Percentiles rank a stretch among this genome's conserved stretches.
phyloP scores from a whole-genome alignment of 2,797 vertebrate species.

The Perodicticus potto region DNA sequence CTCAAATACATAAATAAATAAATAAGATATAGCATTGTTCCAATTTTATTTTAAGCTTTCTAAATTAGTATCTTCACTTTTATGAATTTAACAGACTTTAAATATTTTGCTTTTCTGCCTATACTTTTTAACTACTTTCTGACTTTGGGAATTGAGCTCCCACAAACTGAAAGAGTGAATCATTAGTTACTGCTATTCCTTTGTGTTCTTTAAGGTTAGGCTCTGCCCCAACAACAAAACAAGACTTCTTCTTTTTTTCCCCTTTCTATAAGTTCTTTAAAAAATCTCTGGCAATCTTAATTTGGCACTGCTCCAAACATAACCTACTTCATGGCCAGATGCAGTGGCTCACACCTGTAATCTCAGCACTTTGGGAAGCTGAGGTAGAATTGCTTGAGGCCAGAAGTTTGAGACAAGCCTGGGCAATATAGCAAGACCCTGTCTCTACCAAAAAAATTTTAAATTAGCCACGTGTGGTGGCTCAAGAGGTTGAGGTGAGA shows the following conservation, averaged over 20 bases:
- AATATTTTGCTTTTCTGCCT: slow-evolving; percentile 1
- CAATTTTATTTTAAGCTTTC: slow-evolving; percentile 41
- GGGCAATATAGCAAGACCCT: not conserved
- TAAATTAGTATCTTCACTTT: slow-evolving; percentile 50
- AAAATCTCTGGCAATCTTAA: slow-evolving; percentile 27
- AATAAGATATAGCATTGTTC: not conserved
- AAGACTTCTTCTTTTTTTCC: slow-evolving; percentile 32
- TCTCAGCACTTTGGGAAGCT: not conserved
- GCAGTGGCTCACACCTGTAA: not conserved
- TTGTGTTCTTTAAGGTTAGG: slow-evolving; percentile 42
- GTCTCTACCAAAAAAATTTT: not conserved
- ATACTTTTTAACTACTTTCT: slow-evolving; percentile 40
- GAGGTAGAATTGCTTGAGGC: not conserved
- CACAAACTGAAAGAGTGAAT: slow-evolving; percentile 22
- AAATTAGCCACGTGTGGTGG: not conserved
- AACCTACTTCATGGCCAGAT: not conserved
- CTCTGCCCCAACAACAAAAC: slow-evolving; percentile 20
- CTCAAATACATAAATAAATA: too few relatives aligned
- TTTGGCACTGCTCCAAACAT: slow-evolving; percentile 31
- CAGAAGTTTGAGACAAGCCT: not conserved
- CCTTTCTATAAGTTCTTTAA: slow-evolving; percentile 25
- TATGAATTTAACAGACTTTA: slow-evolving; percentile 55
- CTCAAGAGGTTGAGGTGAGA: not conserved
- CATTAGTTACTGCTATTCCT: slow-evolving; percentile 5
- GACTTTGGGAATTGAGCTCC: not conserved